These are phyloP conservation scores for Crotalus helleri DNA, from an alignment of 2,113 vertebrate genomes.

Conservation along the genomic window DNA sequence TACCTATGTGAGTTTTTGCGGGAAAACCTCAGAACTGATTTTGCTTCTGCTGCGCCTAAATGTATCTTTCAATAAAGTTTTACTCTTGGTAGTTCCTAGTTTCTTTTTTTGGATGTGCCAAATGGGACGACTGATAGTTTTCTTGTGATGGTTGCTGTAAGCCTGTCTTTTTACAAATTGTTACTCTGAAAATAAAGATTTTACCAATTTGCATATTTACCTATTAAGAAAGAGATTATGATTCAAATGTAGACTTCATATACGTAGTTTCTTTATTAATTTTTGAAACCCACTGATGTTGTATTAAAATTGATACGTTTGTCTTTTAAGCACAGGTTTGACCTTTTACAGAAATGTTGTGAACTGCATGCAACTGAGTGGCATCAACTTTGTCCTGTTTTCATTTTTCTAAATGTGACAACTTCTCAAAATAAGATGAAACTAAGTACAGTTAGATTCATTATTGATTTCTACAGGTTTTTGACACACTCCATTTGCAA, in stretches of 20 bases:
- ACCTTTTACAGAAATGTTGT: neutral
- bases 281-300: neutral
- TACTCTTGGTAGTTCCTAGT: too few relatives aligned
- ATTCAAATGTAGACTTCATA: neutral
- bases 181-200: neutral
- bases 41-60: too few relatives aligned
- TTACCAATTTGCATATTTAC: neutral
- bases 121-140: neutral
- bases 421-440: neutral
- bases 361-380: neutral
- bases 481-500: conserved; percentile 43
- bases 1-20: too few relatives aligned
- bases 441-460: conserved; percentile 34
- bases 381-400: neutral
- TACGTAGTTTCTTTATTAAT: neutral
- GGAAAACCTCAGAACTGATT: too few relatives aligned
- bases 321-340: neutral
- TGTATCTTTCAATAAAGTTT: too few relatives aligned
- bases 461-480: conserved; percentile 29
- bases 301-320: neutral
- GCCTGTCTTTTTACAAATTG: neutral
- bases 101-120: too few relatives aligned
- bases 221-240: neutral
- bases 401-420: neutral
- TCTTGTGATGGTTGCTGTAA: neutral